phyloP scores from a whole-genome alignment of 2,888 invertebrate genomes.

The Macrophya alboannulata region DNA sequence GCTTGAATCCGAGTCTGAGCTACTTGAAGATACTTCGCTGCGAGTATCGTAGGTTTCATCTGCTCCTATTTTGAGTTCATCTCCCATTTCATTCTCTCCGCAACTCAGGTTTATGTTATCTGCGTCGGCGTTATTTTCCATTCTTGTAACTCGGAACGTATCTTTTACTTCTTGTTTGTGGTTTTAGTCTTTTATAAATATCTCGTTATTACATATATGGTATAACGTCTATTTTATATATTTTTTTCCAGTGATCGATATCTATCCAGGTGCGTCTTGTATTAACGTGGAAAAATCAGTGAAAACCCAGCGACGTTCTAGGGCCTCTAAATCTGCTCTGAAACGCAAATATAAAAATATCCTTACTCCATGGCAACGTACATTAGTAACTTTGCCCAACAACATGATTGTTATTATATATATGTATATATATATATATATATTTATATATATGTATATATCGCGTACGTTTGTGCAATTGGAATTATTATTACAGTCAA shows the following conservation, averaged over 20 bases:
- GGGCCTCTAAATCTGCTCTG: constrained; percentile 67
- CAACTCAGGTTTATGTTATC: constrained; percentile 77
- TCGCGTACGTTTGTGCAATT: constrained; percentile 36
- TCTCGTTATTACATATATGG: constrained; percentile 1
- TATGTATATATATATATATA: constrained; percentile 16
- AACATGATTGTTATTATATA: constrained; percentile 45
- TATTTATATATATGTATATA: constrained; percentile 28
- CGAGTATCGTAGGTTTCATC: constrained; percentile 90
- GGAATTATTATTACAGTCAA: constrained; percentile 36
- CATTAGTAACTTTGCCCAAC: constrained; percentile 48
- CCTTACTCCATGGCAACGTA: constrained; percentile 62
- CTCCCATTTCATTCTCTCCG: constrained; percentile 85
- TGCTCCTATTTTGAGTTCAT: constrained; percentile 90
- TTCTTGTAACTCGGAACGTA: constrained; percentile 54
- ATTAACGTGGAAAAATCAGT: constrained; percentile 36
- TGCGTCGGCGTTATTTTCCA: constrained; percentile 71
- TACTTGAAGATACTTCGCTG: constrained; percentile 94
- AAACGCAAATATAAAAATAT: constrained; percentile 69
- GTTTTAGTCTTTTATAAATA: not conserved
- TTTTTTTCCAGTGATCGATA: not conserved
- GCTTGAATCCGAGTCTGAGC: constrained; percentile 86
- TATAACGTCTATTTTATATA: not conserved
- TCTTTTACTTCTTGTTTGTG: not conserved
- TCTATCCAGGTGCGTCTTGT: constrained; percentile 44
- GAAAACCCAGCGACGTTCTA: constrained; percentile 42